Evolutionary conservation across 2,797 vertebrate genomes (phyloP), one percentile per base, ranked within the genome.

Genomic region (Chelidonichthys spinosus): DNA sequence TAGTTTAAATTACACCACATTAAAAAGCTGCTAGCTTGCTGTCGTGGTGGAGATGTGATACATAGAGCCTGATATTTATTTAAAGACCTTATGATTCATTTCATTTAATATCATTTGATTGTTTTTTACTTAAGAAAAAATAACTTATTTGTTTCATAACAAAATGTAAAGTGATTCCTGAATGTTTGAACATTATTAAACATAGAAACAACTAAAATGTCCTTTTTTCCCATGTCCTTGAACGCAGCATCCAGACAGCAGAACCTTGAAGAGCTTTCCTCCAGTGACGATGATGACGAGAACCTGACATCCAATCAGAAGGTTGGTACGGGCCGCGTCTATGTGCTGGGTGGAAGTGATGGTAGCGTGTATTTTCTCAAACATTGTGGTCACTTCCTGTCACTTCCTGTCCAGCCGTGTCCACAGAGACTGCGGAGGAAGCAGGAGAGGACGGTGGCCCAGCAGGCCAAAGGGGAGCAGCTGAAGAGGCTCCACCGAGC

Each of bases 401-500:
- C 25, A 4, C 49, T 39, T 71, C 14, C 56, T 89, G 71, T 85
- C 76, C 68, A 96, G 95, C 76, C 89, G 58, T 87, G 74, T 64
- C 80, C 85, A 14, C 91, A 94, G 39, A 93, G 83, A 74, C 92
- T 73, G 71, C 95, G 71, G 50, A 96, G 81, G 82, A 96, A 87
- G 83, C 89, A 96, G 85, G 95, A 96, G 86, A 96, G 94, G 81
- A 94, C 86, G 1, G 95, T 93, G 18, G 91, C 93, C 78, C 94
- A 94, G 78, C 83, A 96, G 90, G 92, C 93, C 52, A 97, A 96
- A 86, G 94, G 95, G 87, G 97, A 97, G 66, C 94, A 97, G 75
- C 85, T 98, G 66, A 98, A 96, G 90, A 95, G 97, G 79, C 96
- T 99, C 75, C 95, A 97, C 89, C 95, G 96, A 90, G 98, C 98